phyloP scores from a whole-genome alignment of 2,113 vertebrate species.

The Tragelaphus buxtoni region DNA sequence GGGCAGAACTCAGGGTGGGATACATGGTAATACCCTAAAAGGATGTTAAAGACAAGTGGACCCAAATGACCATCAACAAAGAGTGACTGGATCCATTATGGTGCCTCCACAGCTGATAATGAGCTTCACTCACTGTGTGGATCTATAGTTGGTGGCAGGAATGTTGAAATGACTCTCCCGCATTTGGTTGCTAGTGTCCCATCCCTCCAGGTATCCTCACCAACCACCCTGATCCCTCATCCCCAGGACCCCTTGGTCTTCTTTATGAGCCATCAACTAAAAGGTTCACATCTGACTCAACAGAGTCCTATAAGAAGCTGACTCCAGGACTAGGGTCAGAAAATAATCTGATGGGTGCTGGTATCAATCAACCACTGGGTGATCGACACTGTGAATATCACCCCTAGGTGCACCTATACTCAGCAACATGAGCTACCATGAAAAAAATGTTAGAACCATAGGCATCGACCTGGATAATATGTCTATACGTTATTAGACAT shows the following conservation, averaged over 20 bases:
- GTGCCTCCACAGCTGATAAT: neutral
- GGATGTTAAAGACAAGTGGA: neutral
- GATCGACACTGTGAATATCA: neutral
- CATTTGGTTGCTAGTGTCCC: neutral
- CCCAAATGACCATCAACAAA: neutral
- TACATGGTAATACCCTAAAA: slow-evolving; percentile 40
- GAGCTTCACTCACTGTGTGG: neutral
- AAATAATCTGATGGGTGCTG: neutral
- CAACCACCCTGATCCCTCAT: neutral
- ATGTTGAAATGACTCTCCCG: neutral
- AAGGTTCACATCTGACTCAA: neutral
- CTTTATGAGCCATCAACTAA: neutral
- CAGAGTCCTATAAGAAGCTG: neutral
- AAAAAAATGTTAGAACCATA: neutral
- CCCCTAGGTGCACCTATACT: neutral
- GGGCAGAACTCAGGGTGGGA: neutral
- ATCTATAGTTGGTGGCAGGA: too few species aligned
- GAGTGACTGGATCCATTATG: neutral
- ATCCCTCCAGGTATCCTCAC: neutral
- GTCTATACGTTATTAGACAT: neutral
- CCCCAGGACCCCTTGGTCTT: neutral
- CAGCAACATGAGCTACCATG: neutral
- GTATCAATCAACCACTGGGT: neutral
- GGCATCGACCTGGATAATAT: neutral
- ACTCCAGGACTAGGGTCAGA: neutral